Evolutionary conservation across 1,140 invertebrate genomes (phyloP), one percentile per base, ranked within the genome.

Genomic region (Drosophila oshimai): DNA sequence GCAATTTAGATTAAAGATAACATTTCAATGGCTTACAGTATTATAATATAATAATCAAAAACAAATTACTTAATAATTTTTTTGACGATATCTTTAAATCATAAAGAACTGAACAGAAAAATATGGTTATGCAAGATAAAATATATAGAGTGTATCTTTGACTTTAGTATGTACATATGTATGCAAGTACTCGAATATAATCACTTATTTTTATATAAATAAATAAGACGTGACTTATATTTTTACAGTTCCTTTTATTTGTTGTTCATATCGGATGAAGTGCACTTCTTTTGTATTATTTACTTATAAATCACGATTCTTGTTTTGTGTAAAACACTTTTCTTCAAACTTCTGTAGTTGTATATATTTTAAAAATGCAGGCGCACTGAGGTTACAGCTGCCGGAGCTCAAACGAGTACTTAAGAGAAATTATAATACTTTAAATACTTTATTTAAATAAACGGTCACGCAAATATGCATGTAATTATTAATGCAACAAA

Each of bases 131-230:
- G 22, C 20, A 69, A 37, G 29, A 34, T 34, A 7, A 10, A 47
- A 9, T 15, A 26, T 60, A 7, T 26, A 17, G n/a, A n/a, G n/a
- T n/a, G n/a, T n/a, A n/a, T n/a, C n/a, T n/a, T n/a, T n/a, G n/a
- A n/a, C n/a, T n/a, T n/a, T n/a, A n/a, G 6, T 39, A 12, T 12
- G 22, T 34, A 51, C 10, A n/a, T 45, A 50, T 69, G 18, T 26
- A 36, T 26, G n/a, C n/a, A n/a, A n/a, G n/a, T n/a, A n/a, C n/a
- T n/a, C n/a, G n/a, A n/a, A 36, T 31, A 47, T 42, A 44, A 37
- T 28, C 28, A 24, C 15, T 10, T 20, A 53, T 37, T 50, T 55
- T 50, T 64, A 36, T 58, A 53, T 60, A 31, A 51, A 51, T 31
- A 50, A 50, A 34, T 22, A 22, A 41, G 20, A 12, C 10, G 15